These are phyloP conservation scores for Syrphus vitripennis DNA, from an alignment of 2,888 invertebrate genomes.

Conservation along the genomic window DNA sequence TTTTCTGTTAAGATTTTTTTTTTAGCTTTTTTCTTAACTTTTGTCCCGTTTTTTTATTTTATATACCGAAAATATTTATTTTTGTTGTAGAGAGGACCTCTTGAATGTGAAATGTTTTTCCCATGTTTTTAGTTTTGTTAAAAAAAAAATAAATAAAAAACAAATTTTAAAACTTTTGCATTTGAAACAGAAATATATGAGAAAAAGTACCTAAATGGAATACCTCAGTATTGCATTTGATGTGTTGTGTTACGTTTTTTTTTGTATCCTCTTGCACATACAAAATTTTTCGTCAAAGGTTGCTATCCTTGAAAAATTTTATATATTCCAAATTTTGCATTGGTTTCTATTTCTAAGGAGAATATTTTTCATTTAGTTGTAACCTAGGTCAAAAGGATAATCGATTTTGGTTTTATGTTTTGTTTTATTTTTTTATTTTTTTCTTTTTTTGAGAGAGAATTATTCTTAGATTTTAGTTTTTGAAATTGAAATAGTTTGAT, in stretches of 20 bases:
- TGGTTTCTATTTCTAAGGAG: too few relatives aligned
- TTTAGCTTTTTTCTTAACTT: not conserved
- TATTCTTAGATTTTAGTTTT: not conserved
- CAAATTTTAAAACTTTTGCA: not conserved
- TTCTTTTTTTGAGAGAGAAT: too few relatives aligned
- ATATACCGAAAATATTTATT: not conserved
- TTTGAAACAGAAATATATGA: not conserved
- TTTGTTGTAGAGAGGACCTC: not conserved
- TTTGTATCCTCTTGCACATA: not conserved
- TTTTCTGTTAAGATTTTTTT: slow-evolving; percentile 6
- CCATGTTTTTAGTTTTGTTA: not conserved
- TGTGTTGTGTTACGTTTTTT: not conserved
- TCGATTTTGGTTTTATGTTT: not conserved
- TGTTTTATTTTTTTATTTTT: not conserved
- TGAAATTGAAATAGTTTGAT: not conserved
- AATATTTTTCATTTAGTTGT: not conserved
- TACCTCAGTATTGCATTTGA: not conserved
- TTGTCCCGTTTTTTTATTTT: not conserved
- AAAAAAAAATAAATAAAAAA: not conserved
- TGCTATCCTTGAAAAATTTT: not conserved
- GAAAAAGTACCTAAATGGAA: not conserved
- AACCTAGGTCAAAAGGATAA: not conserved
- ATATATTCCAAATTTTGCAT: not conserved
- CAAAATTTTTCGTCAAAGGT: not conserved
- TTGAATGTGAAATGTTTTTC: not conserved